Percentiles rank a stretch among this genome's conserved stretches.
Evolutionary conservation across 2,888 invertebrate species (phyloP).

Genomic region (Muscina levida): DNA sequence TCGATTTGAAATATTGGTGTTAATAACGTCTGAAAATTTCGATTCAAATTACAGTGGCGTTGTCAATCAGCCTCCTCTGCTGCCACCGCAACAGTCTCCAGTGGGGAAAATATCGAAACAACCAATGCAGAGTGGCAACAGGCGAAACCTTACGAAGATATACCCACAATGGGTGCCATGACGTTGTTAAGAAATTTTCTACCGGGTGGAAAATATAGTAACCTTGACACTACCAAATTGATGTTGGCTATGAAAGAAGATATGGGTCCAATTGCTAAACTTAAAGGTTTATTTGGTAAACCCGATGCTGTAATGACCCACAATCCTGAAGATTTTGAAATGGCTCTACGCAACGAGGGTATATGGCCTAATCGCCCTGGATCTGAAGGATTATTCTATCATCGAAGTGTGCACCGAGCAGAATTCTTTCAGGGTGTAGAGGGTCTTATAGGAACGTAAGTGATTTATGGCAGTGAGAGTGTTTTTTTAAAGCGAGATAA

Average conservation of each 20-base stretch:
- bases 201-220: conserved; percentile 74
- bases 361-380: conserved; percentile 79
- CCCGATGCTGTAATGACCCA: conserved; percentile 77
- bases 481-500: neutral
- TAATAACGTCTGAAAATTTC: too few species aligned
- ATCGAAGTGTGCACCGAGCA: conserved; percentile 73
- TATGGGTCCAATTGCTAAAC: conserved; percentile 36
- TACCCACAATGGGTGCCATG: conserved; percentile 69
- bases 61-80: neutral
- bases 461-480: too few species aligned
- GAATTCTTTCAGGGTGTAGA: conserved; percentile 65
- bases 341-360: conserved; percentile 80
- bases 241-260: conserved; percentile 66
- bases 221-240: conserved; percentile 66
- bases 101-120: conserved; percentile 67
- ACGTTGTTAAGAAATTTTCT: conserved; percentile 65
- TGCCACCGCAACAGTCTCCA: neutral
- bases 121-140: conserved; percentile 80
- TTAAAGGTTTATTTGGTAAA: conserved; percentile 67
- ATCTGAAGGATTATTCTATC: conserved; percentile 77
- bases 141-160: conserved; percentile 70
- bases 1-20: too few species aligned
- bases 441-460: conserved; percentile 61
- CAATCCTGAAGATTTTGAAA: conserved; percentile 81
- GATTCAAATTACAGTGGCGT: conserved; percentile 8